These are phyloP conservation scores for Tautogolabrus adspersus DNA, from an alignment of 2,113 vertebrate species.

Conservation along the genomic window DNA sequence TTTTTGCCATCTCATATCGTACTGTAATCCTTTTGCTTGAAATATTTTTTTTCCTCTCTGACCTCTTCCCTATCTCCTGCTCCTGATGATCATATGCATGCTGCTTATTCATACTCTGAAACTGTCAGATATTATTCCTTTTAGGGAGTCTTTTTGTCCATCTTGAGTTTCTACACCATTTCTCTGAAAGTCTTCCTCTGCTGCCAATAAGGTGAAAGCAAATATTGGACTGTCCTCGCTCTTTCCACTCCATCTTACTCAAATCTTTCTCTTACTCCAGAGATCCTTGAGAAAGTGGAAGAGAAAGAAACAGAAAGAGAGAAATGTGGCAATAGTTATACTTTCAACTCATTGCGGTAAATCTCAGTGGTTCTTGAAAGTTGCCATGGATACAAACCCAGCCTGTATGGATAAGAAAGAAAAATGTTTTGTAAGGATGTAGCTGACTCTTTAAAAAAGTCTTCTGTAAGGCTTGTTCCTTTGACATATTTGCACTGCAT, in stretches of 20 bases:
- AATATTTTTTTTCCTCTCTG: neutral
- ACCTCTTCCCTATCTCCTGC: constrained; percentile 40
- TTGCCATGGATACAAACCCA: constrained; percentile 73
- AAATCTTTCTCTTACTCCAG: constrained; percentile 64
- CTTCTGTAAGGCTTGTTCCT: constrained; percentile 28
- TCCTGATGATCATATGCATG: constrained; percentile 44
- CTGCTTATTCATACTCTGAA: constrained; percentile 61
- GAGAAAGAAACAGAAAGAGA: constrained; percentile 51
- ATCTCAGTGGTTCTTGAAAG: constrained; percentile 61
- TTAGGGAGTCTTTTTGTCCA: constrained; percentile 35
- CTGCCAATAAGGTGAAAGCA: constrained; percentile 62
- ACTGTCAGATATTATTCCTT: constrained; percentile 71
- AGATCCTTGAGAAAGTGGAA: constrained; percentile 67
- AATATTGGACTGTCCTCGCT: constrained; percentile 74
- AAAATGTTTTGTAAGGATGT: constrained; percentile 48
- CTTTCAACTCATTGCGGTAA: constrained; percentile 62
- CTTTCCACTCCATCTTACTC: constrained; percentile 70
- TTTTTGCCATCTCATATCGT: constrained; percentile 30
- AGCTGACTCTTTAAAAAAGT: constrained; percentile 44
- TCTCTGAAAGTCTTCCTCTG: constrained; percentile 55
- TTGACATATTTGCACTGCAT: constrained; percentile 23
- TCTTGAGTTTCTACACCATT: constrained; percentile 39
- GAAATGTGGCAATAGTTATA: constrained; percentile 54
- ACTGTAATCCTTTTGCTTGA: constrained; percentile 12
- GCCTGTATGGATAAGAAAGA: constrained; percentile 40